A percentile compares a stretch with the other conserved stretches of the same genome.
Conservation (phyloP, 2,113 vertebrate genomes). For the Lepisosteus oculatus region DNA sequence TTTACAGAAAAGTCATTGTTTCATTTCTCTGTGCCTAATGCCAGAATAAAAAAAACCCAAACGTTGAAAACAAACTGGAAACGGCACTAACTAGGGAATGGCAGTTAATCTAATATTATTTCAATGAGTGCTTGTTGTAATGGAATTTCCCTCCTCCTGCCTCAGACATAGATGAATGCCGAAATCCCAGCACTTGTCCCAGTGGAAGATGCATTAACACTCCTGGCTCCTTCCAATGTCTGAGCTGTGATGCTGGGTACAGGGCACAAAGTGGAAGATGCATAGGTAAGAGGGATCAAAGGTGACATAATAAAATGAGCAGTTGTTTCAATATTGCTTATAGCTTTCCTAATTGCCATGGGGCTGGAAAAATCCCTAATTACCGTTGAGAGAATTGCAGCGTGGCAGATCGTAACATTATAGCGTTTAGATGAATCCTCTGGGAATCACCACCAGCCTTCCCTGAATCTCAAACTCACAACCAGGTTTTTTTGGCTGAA, state of each 20-base stretch:
- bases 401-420: too few relatives aligned
- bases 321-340: slow-evolving; percentile 41
- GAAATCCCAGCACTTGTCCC: slow-evolving; percentile 71
- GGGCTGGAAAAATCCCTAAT: too few relatives aligned
- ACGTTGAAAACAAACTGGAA: slow-evolving; percentile 18
- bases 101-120: slow-evolving; percentile 17
- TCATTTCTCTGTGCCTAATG: slow-evolving; percentile 34
- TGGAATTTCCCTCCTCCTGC: slow-evolving; percentile 22
- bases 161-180: slow-evolving; percentile 69
- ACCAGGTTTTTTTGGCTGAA: too few relatives aligned
- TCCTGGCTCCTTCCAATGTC: slow-evolving; percentile 76
- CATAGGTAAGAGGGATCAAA: slow-evolving; percentile 69
- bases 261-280: slow-evolving; percentile 67
- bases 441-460: too few relatives aligned
- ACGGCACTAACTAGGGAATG: slow-evolving; percentile 3
- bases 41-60: slow-evolving; percentile 35
- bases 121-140: slow-evolving; percentile 26
- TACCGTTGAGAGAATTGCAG: too few relatives aligned
- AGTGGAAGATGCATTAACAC: slow-evolving; percentile 74
- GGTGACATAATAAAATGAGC: slow-evolving; percentile 33
- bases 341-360: slow-evolving; percentile 24
- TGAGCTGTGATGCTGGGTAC: slow-evolving; percentile 76
- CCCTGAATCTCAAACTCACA: too few relatives aligned
- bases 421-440: too few relatives aligned
- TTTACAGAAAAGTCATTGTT: slow-evolving; percentile 42